Evolutionary conservation across 2,888 invertebrate genomes (phyloP).

Genomic region (Drosophila pegasa): DNA sequence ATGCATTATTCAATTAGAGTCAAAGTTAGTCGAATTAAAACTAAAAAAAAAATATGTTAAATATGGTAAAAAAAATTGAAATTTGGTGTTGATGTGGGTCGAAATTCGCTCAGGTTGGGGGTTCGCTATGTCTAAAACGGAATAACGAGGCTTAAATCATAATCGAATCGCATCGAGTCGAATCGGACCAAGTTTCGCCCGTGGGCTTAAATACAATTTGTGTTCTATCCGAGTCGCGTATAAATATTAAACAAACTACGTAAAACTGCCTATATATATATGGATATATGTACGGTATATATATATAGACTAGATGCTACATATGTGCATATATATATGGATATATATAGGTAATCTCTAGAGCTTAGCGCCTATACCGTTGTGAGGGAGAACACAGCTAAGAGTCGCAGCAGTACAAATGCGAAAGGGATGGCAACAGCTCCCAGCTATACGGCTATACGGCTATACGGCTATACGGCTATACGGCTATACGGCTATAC

Average conservation of each 20-base stretch:
- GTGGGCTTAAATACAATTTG: constrained; percentile 1
- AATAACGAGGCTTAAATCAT: constrained; percentile 3
- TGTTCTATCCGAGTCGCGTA: constrained; percentile 5
- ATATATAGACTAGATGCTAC: background rate
- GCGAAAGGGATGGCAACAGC: constrained; percentile 38
- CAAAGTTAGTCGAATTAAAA: background rate
- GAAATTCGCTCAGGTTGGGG: background rate
- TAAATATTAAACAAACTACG: constrained; percentile 6
- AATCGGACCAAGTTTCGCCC: background rate
- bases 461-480: too few relatives aligned
- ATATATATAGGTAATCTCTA: background rate
- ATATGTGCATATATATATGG: background rate
- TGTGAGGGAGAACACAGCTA: constrained; percentile 6
- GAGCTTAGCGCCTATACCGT: background rate
- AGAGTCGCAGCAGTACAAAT: constrained; percentile 11
- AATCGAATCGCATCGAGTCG: too few relatives aligned
- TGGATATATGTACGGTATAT: background rate
- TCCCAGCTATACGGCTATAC: too few relatives aligned
- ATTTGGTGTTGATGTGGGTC: constrained; percentile 9
- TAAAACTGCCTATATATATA: background rate
- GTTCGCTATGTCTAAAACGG: background rate
- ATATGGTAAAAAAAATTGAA: too few relatives aligned
- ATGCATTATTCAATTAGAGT: constrained; percentile 4
- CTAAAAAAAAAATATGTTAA: too few relatives aligned
- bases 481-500: too few relatives aligned